A percentile compares a stretch with the other conserved stretches of the same genome.
These are phyloP conservation scores for Neocrepidodera transversa DNA, from an alignment of 2,888 invertebrate genomes.

Conservation along the genomic window DNA sequence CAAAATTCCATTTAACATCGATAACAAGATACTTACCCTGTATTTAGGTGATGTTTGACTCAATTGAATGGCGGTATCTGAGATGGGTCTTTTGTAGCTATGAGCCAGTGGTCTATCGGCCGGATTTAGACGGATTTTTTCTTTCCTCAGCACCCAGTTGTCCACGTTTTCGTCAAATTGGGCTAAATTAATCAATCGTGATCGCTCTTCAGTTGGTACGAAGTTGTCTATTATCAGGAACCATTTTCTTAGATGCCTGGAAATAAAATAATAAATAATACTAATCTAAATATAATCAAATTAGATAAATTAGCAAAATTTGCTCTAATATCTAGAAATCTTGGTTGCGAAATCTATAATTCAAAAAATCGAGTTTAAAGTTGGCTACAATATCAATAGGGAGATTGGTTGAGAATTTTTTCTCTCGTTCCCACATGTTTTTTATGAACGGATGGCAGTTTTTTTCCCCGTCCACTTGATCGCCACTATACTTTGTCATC, in stretches of 20 bases:
- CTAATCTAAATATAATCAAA: too few relatives aligned
- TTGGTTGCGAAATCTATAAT: too few relatives aligned
- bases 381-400: too few relatives aligned
- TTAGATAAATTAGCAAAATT: too few relatives aligned
- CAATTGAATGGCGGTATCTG: conserved; percentile 54
- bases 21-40: conserved; percentile 48
- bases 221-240: conserved; percentile 89
- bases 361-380: too few relatives aligned
- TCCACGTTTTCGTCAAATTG: conserved; percentile 85
- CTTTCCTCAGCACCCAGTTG: conserved; percentile 67
- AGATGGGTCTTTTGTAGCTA: conserved; percentile 56
- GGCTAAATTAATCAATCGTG: conserved; percentile 74
- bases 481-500: too few relatives aligned
- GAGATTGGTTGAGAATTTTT: too few relatives aligned
- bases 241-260: conserved; percentile 84
- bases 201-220: conserved; percentile 83
- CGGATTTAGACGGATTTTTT: conserved; percentile 50
- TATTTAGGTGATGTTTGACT: conserved; percentile 50
- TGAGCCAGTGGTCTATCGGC: conserved; percentile 56
- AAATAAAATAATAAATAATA: too few relatives aligned
- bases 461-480: too few relatives aligned
- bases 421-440: too few relatives aligned
- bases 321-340: too few relatives aligned
- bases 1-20: not conserved
- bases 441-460: too few relatives aligned